Base-by-base conservation (phyloP, 1,140 invertebrate species). In the Zaprionus tsacasi region DNA sequence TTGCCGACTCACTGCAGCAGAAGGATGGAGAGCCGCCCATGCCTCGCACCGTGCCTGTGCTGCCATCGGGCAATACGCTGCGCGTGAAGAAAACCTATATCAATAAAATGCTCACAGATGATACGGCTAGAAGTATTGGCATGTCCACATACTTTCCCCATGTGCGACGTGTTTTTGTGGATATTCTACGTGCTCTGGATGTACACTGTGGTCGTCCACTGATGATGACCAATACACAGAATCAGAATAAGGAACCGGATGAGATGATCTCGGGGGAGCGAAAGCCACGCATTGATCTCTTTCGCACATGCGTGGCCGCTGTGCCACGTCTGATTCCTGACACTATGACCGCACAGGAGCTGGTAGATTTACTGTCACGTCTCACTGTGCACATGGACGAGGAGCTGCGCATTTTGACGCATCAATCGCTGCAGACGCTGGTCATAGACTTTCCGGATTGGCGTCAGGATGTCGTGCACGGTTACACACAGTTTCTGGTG, bases 1-100 rank as follows among this genome's bases (percentile, higher is more conserved):
- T 99, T 10, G 98, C 99, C 13, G 99, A 99, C 92, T 99, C 98
- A 91, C 93, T 99, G 17, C 99, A 99, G 92, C 99, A 99, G 93
- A 99, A 99, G 92, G 99, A 99, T 93, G 98, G 96, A 0, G 98
- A 99, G 92, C 99, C 98, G 8, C 98, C 98, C 0, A 99, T 99
- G 98, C 98, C 98, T 0, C 94, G 98, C 76, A 98, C 98, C 0
- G 97, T 98, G 57, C 98, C 97, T 0, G 97, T 98, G 1, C 93
- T 99, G 43, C 98, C 98, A 0, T 99, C 98, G 1, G 98, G 91
- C 0, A 98, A 98, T 93, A 99, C 99, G 0, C 94, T 99, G 57
- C 93, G 98, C 35, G 97, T 99, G 0, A 99, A 99, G 91, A 99
- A 99, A 92, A 99, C 98, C 2, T 99, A 98, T 93, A 93, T 99